Conservation (phyloP, 1,140 invertebrate genomes). For the Pygmarrhopalites habei region DNA sequence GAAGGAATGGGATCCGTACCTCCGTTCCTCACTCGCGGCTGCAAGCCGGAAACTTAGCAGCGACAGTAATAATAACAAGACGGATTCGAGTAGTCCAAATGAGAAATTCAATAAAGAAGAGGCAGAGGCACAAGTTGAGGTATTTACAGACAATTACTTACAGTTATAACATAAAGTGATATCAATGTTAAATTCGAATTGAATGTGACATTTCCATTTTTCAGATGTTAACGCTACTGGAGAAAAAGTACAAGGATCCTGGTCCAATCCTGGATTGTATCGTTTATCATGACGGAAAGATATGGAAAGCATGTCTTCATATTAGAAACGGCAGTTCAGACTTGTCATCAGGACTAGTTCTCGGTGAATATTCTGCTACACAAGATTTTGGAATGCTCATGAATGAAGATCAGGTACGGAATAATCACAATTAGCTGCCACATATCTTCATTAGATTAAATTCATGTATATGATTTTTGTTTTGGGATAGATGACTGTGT, state of each 20-base stretch:
- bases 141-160: slow-evolving; percentile 43
- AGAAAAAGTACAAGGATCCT: slow-evolving; percentile 81
- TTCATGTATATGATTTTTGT: no score
- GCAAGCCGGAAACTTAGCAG: slow-evolving; percentile 10
- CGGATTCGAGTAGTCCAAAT: slow-evolving; percentile 1
- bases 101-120: slow-evolving; percentile 83
- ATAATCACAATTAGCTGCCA: no score
- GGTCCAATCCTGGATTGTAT: slow-evolving; percentile 90
- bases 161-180: no score
- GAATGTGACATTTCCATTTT: no score
- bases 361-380: slow-evolving; percentile 79
- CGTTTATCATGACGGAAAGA: slow-evolving; percentile 74
- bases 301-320: slow-evolving; percentile 58
- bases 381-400: slow-evolving; percentile 72
- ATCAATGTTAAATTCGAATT: no score
- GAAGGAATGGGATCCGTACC: slow-evolving; percentile 73
- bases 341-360: slow-evolving; percentile 60
- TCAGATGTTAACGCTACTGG: slow-evolving; percentile 46
- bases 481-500: no score
- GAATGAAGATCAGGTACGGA: slow-evolving; percentile 61
- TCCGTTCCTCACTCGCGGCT: slow-evolving; percentile 64
- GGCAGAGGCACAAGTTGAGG: slow-evolving; percentile 74
- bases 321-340: slow-evolving; percentile 69
- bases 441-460: no score
- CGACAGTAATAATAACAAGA: slow-evolving; percentile 14